Base-by-base conservation (phyloP, 2,888 invertebrate genomes). In the Tricholauxania praeusta region DNA sequence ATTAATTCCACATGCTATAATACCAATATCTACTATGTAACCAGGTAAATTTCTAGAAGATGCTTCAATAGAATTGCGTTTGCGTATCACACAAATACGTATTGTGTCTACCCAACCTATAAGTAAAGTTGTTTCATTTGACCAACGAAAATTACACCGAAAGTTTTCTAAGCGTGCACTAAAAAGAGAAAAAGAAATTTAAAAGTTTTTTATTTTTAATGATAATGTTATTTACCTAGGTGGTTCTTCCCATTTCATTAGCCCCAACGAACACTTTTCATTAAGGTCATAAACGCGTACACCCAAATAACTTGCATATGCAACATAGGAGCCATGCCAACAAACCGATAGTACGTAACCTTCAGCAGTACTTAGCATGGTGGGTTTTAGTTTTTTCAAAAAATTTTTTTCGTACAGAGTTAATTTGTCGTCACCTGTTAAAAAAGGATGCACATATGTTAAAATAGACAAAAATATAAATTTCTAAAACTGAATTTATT, bases 21-120 rank as follows among this genome's bases (percentile, higher is more conserved):
- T 83, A 91, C 93, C 91, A 78, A 96, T 95, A 89, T 97, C 96
- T 0, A 97, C 96, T 77, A 94, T 91, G 87, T 91, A 94, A 80
- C 93, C 93, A 0, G 97, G 95, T 49, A 93, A 89, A 82, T 94
- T 93, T 79, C 93, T 88, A 17, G 92, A 92, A 65, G 92, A 90
- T 79, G 93, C 87, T 86, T 94, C 93, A 57, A 92, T 89, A 71
- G 90, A 89, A 79, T 91, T 93, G 74, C 95, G 90, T 85, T 94
- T 95, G 76, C 95, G 90, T 79, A 98, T 95, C 71, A 94, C 91
- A 88, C 96, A 97, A 78, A 97, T 94, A 83, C 97, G 90, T 14
- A 98, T 93, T 8, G 94, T 94, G 84, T 98, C 96, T 0, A 95
- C 96, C 98, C 98, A 98, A 3, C 97, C 98, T 76, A 94, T 94